A percentile compares a stretch with the other conserved stretches of the same genome.
These are phyloP conservation scores for Epinephelus fuscoguttatus DNA, from an alignment of 2,113 vertebrate genomes.

Conservation along the genomic window DNA sequence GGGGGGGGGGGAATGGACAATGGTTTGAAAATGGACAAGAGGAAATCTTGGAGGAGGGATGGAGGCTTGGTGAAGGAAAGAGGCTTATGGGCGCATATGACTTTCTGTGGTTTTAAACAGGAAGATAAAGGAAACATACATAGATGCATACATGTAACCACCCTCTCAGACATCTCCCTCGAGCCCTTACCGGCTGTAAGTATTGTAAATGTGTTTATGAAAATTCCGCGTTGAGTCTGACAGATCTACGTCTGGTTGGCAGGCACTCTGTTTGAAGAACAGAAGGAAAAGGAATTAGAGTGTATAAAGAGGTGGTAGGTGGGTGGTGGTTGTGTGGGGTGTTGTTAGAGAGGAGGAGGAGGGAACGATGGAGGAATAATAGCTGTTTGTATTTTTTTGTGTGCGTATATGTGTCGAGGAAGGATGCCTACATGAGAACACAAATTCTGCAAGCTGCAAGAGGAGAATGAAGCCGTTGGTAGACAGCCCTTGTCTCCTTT, in stretches of 20 bases:
- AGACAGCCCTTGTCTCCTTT: slow-evolving; percentile 50
- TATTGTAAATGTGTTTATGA: slow-evolving; percentile 58
- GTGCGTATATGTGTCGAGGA: slow-evolving; percentile 13
- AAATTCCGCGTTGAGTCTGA: slow-evolving; percentile 45
- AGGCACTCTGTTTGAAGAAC: slow-evolving; percentile 44
- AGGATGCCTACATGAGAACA: slow-evolving; percentile 33
- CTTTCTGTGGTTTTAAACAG: slow-evolving; percentile 20
- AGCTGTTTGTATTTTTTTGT: slow-evolving; percentile 42
- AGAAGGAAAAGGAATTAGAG: slow-evolving; percentile 46
- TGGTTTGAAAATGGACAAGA: slow-evolving; percentile 29
- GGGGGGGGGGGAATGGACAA: not conserved
- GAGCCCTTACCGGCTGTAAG: slow-evolving; percentile 37
- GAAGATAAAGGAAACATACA: slow-evolving; percentile 22
- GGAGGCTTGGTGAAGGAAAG: slow-evolving; percentile 18
- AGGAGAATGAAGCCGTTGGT: slow-evolving; percentile 41
- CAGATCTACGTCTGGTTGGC: slow-evolving; percentile 46
- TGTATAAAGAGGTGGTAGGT: slow-evolving; percentile 41
- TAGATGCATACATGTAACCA: not conserved
- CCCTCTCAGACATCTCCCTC: slow-evolving; percentile 25
- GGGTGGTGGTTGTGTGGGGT: slow-evolving; percentile 32
- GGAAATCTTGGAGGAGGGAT: slow-evolving; percentile 22
- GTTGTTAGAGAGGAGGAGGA: slow-evolving; percentile 37
- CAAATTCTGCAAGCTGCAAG: slow-evolving; percentile 33
- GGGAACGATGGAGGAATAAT: slow-evolving; percentile 47
- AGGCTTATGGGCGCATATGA: slow-evolving; percentile 1